These are phyloP conservation scores for Ormyrus thymus DNA, from an alignment of 2,888 invertebrate species.

Conservation along the genomic window DNA sequence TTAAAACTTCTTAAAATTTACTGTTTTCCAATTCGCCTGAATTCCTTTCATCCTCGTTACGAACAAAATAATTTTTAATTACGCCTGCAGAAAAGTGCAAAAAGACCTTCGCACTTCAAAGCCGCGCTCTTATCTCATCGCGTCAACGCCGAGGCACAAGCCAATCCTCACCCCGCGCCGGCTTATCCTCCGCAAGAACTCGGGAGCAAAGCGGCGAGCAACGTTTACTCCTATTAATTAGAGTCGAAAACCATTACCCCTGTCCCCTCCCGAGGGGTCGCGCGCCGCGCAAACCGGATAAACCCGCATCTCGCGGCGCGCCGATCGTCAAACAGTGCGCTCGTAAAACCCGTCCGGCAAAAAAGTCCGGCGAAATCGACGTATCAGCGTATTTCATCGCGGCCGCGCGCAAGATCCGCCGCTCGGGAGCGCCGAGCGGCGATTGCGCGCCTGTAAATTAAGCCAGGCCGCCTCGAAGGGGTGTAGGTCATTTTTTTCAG, in stretches of 20 bases:
- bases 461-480: not conserved
- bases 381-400: conserved; percentile 28
- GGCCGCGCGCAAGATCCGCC: not conserved
- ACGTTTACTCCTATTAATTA: conserved; percentile 11
- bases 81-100: too few species aligned
- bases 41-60: too few species aligned
- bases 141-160: not conserved
- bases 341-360: not conserved
- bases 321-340: not conserved
- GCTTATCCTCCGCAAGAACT: not conserved
- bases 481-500: too few species aligned
- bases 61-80: too few species aligned
- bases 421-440: not conserved
- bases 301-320: too few species aligned
- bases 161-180: not conserved
- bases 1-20: too few species aligned
- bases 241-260: conserved; percentile 10
- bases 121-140: not conserved
- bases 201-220: not conserved
- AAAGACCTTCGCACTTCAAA: conserved; percentile 19
- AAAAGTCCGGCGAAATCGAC: conserved; percentile 16
- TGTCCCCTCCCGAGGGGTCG: not conserved
- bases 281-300: too few species aligned
- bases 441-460: conserved; percentile 17
- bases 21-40: too few species aligned